Percentiles rank a stretch among this genome's conserved stretches.
Evolutionary conservation across 2,888 invertebrate genomes (phyloP).

Genomic region (Dasypogon diadema): DNA sequence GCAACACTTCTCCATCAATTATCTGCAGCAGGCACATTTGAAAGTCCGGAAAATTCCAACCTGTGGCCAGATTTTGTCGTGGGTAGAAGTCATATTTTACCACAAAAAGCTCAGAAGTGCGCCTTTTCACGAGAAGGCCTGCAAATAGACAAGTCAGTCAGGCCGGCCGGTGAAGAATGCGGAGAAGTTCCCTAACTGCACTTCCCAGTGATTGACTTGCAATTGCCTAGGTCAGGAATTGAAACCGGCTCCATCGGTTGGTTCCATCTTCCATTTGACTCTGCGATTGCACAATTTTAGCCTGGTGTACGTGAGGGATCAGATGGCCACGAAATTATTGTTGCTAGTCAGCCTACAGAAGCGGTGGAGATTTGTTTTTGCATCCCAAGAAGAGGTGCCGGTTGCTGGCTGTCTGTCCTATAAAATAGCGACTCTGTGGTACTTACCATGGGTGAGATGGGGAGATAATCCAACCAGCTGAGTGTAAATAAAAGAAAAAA

Average conservation of each 20-base stretch:
- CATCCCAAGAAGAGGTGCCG: background rate
- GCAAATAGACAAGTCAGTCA: no score
- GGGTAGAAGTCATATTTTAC: no score
- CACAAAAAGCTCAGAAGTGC: no score
- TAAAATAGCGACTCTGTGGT: background rate
- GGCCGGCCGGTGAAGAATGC: no score
- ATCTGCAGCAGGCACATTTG: no score
- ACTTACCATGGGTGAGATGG: background rate
- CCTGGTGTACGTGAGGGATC: background rate
- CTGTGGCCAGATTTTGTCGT: no score
- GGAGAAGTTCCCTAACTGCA: background rate
- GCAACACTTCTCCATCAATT: no score
- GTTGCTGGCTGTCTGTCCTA: background rate
- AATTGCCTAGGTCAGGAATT: background rate
- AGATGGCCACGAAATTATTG: background rate
- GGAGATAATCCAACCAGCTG: background rate
- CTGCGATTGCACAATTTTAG: background rate
- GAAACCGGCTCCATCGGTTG: background rate
- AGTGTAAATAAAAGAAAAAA: background rate
- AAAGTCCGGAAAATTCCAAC: no score
- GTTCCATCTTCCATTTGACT: background rate
- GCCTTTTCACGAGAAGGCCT: no score
- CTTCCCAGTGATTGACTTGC: background rate
- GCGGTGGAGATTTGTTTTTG: background rate
- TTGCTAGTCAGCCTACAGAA: background rate